Conservation (phyloP, 2,113 vertebrate genomes). For the Lonchura striata region DNA sequence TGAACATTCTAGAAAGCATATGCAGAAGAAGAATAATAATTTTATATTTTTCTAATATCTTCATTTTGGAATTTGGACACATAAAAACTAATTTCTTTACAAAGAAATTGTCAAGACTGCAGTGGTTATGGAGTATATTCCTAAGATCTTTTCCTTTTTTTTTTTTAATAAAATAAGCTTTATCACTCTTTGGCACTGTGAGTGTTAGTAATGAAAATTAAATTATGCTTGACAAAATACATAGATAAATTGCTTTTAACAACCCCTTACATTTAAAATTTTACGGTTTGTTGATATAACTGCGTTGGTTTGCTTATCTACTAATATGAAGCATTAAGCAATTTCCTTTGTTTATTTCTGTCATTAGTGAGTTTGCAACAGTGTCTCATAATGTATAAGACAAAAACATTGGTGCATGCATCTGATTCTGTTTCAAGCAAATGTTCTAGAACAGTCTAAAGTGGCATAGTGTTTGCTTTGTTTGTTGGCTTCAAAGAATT, state of each 20-base stretch:
- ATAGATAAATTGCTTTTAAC: background rate
- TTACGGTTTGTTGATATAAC: background rate
- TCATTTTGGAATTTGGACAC: background rate
- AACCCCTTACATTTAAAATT: background rate
- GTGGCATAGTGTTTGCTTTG: fast-evolving
- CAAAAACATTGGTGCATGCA: background rate
- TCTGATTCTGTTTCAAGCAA: background rate
- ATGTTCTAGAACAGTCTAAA: background rate
- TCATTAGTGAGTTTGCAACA: background rate
- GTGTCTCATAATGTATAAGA: background rate
- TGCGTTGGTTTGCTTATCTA: background rate
- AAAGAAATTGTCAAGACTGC: background rate
- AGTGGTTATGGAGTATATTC: background rate
- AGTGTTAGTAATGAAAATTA: background rate
- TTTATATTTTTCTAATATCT: background rate
- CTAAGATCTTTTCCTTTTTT: background rate
- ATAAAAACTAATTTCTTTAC: background rate
- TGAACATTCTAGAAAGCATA: background rate
- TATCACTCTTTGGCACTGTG: background rate
- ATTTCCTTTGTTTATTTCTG: background rate
- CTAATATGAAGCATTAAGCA: background rate
- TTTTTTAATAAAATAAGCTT: background rate
- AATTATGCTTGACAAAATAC: background rate
- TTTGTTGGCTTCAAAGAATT: background rate
- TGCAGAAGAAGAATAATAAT: background rate